Evolutionary conservation across 1,140 invertebrate genomes (phyloP).

Genomic region (Thaumatotibia leucotreta): DNA sequence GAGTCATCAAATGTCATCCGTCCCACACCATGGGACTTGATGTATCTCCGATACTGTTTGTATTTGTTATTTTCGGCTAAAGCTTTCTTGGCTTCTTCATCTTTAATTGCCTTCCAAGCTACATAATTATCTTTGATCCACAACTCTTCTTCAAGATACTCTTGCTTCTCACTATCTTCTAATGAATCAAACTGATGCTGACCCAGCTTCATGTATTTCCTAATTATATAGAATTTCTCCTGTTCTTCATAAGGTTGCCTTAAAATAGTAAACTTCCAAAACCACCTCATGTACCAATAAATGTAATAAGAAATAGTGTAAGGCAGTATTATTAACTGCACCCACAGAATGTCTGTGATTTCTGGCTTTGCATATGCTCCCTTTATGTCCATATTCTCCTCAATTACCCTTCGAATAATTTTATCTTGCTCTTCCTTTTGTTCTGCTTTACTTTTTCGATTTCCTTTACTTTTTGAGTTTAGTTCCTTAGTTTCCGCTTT

Average conservation of each 20-base stretch:
- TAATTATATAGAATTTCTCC: conserved; percentile 90
- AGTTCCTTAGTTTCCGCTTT: conserved; percentile 82
- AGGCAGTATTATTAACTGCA: conserved; percentile 88
- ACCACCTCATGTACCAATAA: conserved; percentile 87
- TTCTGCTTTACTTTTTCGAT: conserved; percentile 81
- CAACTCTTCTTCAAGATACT: conserved; percentile 85
- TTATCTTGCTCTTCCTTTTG: conserved; percentile 86
- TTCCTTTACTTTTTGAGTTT: conserved; percentile 75
- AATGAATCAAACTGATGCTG: conserved; percentile 83
- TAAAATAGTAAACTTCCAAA: conserved; percentile 86
- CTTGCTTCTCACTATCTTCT: conserved; percentile 84
- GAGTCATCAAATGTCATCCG: conserved; percentile 89
- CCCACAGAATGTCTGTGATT: conserved; percentile 86
- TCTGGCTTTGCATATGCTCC: conserved; percentile 92
- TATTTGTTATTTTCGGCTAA: conserved; percentile 86
- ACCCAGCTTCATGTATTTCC: conserved; percentile 85
- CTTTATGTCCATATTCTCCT: conserved; percentile 94
- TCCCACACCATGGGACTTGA: conserved; percentile 87
- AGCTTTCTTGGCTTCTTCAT: conserved; percentile 89
- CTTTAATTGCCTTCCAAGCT: conserved; percentile 87
- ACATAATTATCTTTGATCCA: conserved; percentile 90
- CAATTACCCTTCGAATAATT: conserved; percentile 87
- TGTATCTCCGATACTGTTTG: conserved; percentile 87
- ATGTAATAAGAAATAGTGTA: conserved; percentile 83
- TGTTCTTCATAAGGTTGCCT: conserved; percentile 87